Conservation (phyloP, 1,140 invertebrate species). For the Trachymyrmex cornetzi region DNA sequence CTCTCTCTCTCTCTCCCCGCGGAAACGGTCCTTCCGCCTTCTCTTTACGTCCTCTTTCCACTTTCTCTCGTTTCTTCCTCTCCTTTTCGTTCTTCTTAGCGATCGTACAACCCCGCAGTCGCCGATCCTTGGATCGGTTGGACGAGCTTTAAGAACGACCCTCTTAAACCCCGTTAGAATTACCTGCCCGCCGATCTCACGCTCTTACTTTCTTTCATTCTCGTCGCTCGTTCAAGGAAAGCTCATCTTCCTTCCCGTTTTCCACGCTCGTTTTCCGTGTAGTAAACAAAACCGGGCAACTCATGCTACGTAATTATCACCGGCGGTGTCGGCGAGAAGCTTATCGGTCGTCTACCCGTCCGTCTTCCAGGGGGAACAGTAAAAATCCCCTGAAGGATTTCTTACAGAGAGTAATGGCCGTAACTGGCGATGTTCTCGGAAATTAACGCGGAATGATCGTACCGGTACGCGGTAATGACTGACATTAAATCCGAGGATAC, state of each 20-base stretch:
- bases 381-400: slow-evolving; percentile 61
- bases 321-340: slow-evolving; percentile 19
- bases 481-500: slow-evolving; percentile 31
- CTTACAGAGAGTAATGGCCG: slow-evolving; percentile 34
- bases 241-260: not conserved
- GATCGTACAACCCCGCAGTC: not conserved
- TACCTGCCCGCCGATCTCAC: slow-evolving; percentile 47
- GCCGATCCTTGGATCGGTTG: slow-evolving; percentile 46
- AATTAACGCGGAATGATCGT: slow-evolving; percentile 43
- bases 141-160: slow-evolving; percentile 74
- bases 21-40: slow-evolving; percentile 1
- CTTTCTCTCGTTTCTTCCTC: not conserved
- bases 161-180: slow-evolving; percentile 75
- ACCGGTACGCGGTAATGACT: slow-evolving; percentile 26
- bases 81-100: not conserved
- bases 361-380: slow-evolving; percentile 34
- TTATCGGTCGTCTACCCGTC: slow-evolving; percentile 53
- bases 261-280: slow-evolving; percentile 30
- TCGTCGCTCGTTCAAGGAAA: not conserved
- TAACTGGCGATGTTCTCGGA: slow-evolving; percentile 21
- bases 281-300: slow-evolving; percentile 61
- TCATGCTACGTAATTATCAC: slow-evolving; percentile 68
- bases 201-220: not conserved
- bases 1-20: not conserved
- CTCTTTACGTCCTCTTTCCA: slow-evolving; percentile 16